Evolutionary conservation across 2,113 vertebrate species (phyloP).

Genomic region (Lontra canadensis): DNA sequence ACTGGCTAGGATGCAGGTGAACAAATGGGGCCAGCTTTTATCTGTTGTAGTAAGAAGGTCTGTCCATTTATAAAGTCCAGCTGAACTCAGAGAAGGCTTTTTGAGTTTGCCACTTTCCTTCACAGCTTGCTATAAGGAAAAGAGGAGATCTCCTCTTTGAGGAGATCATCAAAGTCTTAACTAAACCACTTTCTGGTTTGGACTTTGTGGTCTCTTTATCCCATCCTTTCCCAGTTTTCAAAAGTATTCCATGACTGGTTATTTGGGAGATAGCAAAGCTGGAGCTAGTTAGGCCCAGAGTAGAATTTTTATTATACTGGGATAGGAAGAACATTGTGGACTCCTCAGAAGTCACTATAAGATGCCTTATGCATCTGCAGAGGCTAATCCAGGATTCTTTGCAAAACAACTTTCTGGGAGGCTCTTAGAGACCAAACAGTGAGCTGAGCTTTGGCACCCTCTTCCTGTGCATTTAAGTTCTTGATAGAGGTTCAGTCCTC

Average conservation of each 20-base stretch:
- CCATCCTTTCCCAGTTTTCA: background rate
- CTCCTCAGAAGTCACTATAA: constrained; percentile 1
- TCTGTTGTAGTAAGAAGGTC: background rate
- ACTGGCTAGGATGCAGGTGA: background rate
- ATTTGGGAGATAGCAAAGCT: background rate
- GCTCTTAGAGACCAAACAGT: background rate
- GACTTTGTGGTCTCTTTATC: background rate
- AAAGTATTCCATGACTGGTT: constrained; percentile 5
- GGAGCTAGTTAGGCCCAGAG: background rate
- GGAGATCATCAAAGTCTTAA: background rate
- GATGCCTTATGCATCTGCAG: background rate
- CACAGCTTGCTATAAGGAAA: background rate
- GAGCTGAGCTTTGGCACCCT: background rate
- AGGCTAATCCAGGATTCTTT: background rate
- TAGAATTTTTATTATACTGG: background rate
- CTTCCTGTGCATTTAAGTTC: background rate
- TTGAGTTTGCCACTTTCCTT: background rate
- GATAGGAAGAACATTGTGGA: background rate
- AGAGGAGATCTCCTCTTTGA: background rate
- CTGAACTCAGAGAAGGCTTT: background rate
- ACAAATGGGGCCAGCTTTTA: background rate
- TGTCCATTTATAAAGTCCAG: background rate
- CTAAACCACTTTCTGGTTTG: background rate
- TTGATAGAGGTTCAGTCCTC: background rate
- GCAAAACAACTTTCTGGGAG: background rate